A percentile compares a stretch with the other conserved stretches of the same genome.
phyloP scores from a whole-genome alignment of 1,140 invertebrate genomes.

The Helicoverpa armigera region DNA sequence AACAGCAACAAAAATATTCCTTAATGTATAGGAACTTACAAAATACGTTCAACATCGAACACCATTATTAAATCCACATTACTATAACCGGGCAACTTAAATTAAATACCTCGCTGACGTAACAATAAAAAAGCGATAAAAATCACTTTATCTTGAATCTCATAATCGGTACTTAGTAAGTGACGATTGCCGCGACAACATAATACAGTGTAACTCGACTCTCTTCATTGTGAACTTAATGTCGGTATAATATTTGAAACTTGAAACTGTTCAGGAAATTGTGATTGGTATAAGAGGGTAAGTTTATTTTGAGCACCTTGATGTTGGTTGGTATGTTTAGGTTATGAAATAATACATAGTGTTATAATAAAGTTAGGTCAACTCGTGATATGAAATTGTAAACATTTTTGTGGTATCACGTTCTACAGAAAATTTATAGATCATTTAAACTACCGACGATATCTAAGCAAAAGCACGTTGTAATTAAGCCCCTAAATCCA shows the following conservation, averaged over 20 bases:
- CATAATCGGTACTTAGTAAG: conserved; percentile 59
- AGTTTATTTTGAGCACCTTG: background rate
- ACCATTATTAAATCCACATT: conserved; percentile 26
- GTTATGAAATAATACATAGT: background rate
- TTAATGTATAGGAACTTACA: background rate
- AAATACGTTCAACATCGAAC: conserved; percentile 11
- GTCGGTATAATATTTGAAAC: conserved; percentile 53
- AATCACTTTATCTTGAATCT: conserved; percentile 56
- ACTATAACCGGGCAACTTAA: conserved; percentile 19
- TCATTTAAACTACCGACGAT: no score
- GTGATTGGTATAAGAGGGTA: conserved; percentile 21
- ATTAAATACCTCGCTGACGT: background rate
- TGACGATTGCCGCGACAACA: conserved; percentile 57
- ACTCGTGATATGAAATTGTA: background rate
- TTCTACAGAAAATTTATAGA: no score
- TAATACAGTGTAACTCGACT: conserved; percentile 46
- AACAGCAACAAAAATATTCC: background rate
- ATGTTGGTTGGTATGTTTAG: background rate
- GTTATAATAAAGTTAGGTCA: no score
- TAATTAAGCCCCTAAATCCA: no score
- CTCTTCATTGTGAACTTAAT: conserved; percentile 50
- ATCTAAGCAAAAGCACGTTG: no score
- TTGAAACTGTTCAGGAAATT: conserved; percentile 57
- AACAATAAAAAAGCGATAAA: conserved; percentile 48
- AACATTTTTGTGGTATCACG: no score